Evolutionary conservation across 2,888 invertebrate species (phyloP), one percentile per base, ranked within the genome.

Genomic region (Torymus tubicola): DNA sequence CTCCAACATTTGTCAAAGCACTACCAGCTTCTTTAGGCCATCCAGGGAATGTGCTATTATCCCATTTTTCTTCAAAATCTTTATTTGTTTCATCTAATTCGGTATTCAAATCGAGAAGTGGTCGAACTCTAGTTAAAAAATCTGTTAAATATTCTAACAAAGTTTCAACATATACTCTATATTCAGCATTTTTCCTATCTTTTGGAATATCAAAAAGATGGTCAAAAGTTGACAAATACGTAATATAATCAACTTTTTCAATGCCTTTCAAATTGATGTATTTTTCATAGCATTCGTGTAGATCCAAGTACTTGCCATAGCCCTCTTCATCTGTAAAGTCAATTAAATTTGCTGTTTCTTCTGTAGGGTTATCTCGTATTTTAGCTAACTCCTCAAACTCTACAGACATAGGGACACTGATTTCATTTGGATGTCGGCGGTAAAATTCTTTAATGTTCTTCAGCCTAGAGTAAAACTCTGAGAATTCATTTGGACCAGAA

Each of bases 251-350:
- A 53, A 98, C 94, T 93, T 97, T 96, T 93, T 98, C 98, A 86
- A 99, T 95, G 11, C 98, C 98, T 89, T 99, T 99, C 53, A 99
- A 92, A 91, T 99, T 99, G 52, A 99, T 95, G 90, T 96, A 99
- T 88, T 96, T 97, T 87, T 97, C 97, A 91, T 97, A 99, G 87
- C 98, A 97, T 90, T 98, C 97, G 91, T 99, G 98, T 64, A 99
- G 93, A 92, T 99, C 99, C 75, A 99, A 92, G 92, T 98, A 99
- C 90, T 97, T 97, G 14, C 99, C 99, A 91, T 99, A 99, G 1
- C 99, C 99, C 92, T 99, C 99, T 91, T 99, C 99, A 91, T 99
- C 99, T 4, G 98, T 97, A 89, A 99, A 99, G 86, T 99, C 98
- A 2, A 98, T 97, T 84, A 99, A 93, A 89, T 95, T 95, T 60